Percentiles rank a stretch among this genome's conserved stretches.
Evolutionary conservation across 1,140 invertebrate species (phyloP).

Genomic region (Globodera ellingtonae): DNA sequence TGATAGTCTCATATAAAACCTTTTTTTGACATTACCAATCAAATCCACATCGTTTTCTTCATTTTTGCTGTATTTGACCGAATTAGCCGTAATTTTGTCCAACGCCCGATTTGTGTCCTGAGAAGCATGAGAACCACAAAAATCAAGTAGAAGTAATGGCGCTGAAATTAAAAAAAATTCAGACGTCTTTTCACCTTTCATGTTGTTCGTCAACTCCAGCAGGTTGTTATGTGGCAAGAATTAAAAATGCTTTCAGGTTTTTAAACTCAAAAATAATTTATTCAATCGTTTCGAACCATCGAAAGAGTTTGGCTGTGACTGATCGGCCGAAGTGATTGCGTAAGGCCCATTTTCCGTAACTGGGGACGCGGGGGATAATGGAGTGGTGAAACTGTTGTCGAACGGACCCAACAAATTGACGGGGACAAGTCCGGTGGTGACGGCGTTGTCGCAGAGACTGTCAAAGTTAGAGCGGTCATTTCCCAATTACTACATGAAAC

Average conservation of each 20-base stretch:
- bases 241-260: no score
- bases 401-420: constrained; percentile 30
- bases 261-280: no score
- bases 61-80: background rate
- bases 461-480: constrained; percentile 20
- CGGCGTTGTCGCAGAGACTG: constrained; percentile 46
- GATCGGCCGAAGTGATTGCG: background rate
- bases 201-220: no score
- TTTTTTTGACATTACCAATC: constrained; percentile 15
- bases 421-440: constrained; percentile 32
- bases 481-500: no score
- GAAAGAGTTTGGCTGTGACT: background rate
- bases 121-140: background rate
- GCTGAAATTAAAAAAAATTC: background rate
- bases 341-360: background rate
- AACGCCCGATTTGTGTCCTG: background rate
- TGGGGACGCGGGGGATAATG: background rate
- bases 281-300: background rate
- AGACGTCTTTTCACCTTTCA: no score
- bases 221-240: no score
- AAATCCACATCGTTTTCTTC: background rate
- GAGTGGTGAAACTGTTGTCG: background rate
- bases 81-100: background rate
- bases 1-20: background rate
- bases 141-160: background rate